phyloP scores from a whole-genome alignment of 2,888 invertebrate genomes.

The Tortrix viridana region DNA sequence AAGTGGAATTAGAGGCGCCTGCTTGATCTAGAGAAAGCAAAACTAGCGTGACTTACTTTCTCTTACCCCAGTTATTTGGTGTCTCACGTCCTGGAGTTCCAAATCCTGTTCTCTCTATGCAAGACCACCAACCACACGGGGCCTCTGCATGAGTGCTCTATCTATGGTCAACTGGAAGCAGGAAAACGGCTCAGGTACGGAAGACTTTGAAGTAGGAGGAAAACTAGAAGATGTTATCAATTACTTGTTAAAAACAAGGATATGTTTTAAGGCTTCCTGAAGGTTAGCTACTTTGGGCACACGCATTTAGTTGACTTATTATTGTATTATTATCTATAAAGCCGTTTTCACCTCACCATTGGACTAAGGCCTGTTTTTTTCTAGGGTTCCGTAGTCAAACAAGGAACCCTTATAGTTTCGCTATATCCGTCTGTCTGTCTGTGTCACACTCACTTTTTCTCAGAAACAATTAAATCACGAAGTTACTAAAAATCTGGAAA shows the following conservation, averaged over 20 bases:
- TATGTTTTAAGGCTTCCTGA: background rate
- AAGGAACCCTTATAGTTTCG: too few species aligned
- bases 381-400: too few species aligned
- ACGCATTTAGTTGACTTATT: background rate
- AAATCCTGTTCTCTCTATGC: constrained; percentile 89
- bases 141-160: constrained; percentile 89
- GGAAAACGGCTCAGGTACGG: constrained; percentile 85
- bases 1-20: background rate
- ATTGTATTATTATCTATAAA: too few species aligned
- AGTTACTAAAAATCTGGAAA: too few species aligned
- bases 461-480: too few species aligned
- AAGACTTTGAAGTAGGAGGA: constrained; percentile 23
- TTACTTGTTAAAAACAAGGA: background rate
- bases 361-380: too few species aligned
- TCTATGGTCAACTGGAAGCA: constrained; percentile 87
- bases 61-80: constrained; percentile 81
- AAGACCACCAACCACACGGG: constrained; percentile 86
- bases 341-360: too few species aligned
- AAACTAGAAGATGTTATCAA: background rate
- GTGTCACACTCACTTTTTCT: too few species aligned
- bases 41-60: constrained; percentile 25
- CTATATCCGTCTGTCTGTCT: too few species aligned
- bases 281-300: constrained; percentile 17
- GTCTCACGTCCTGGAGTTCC: constrained; percentile 90
- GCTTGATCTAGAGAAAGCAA: constrained; percentile 7